Percentiles rank a stretch among this genome's conserved stretches.
phyloP scores from a whole-genome alignment of 2,888 invertebrate genomes.

The Microchrysa polita region DNA sequence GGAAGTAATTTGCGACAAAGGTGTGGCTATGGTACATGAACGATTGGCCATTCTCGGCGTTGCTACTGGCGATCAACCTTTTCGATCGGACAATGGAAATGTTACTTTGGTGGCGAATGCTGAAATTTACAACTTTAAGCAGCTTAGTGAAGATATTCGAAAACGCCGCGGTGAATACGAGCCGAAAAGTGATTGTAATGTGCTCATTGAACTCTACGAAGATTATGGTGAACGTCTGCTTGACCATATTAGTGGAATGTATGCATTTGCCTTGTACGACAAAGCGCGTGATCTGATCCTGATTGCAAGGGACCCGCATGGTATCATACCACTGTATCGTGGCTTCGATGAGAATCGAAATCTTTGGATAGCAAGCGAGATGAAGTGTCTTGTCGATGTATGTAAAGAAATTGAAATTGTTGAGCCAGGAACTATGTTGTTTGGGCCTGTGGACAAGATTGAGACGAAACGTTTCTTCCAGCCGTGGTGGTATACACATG shows the following conservation, averaged over 20 bases:
- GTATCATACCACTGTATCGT: constrained; percentile 62
- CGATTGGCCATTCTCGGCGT: constrained; percentile 60
- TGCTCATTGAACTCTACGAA: constrained; percentile 62
- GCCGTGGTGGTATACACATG: constrained; percentile 56
- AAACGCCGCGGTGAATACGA: constrained; percentile 57
- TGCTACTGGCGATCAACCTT: constrained; percentile 60
- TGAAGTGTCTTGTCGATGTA: constrained; percentile 61
- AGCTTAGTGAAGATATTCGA: constrained; percentile 58
- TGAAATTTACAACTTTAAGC: constrained; percentile 63
- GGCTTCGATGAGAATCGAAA: constrained; percentile 61
- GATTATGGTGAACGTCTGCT: constrained; percentile 58
- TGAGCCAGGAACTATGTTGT: constrained; percentile 59
- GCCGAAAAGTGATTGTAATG: constrained; percentile 62
- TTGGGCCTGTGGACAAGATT: constrained; percentile 57
- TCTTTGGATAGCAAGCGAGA: constrained; percentile 62
- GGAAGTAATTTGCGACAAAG: constrained; percentile 56
- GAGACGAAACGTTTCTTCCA: constrained; percentile 56
- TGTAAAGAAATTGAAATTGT: constrained; percentile 59
- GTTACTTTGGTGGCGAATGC: constrained; percentile 61
- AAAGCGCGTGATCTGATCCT: constrained; percentile 57
- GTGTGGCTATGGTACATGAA: constrained; percentile 61
- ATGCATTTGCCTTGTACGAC: constrained; percentile 61
- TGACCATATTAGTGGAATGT: constrained; percentile 62
- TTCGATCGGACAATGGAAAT: constrained; percentile 57
- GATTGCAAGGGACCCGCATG: constrained; percentile 63